Evolutionary conservation across 2,797 vertebrate species (phyloP).

Genomic region (Bovichtus variegatus): DNA sequence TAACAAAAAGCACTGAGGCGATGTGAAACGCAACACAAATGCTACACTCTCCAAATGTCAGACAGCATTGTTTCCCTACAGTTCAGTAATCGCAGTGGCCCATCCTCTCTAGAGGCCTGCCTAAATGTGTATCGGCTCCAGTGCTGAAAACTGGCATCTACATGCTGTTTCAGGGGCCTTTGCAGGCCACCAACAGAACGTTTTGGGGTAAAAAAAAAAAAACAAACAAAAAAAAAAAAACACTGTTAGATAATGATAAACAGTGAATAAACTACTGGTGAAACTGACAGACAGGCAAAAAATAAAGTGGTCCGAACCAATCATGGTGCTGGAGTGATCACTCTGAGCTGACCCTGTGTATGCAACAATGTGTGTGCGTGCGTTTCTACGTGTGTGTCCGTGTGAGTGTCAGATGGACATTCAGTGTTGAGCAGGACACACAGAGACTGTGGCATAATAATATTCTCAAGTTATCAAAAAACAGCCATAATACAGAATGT

Average conservation of each 20-base stretch:
- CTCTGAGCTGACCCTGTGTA: constrained; percentile 70
- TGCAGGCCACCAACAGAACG: constrained; percentile 72
- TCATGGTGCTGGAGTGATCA: constrained; percentile 77
- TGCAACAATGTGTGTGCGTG: constrained; percentile 61
- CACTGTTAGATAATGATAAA: constrained; percentile 45
- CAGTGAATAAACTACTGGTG: constrained; percentile 37
- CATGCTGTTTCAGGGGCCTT: constrained; percentile 17
- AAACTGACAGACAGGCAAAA: constrained; percentile 34
- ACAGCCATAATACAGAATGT: constrained; percentile 86
- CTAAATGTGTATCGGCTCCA: constrained; percentile 11
- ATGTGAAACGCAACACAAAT: constrained; percentile 64
- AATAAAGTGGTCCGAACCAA: constrained; percentile 76
- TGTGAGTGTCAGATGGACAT: constrained; percentile 85
- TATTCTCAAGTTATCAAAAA: constrained; percentile 81
- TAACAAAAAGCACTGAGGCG: constrained; percentile 41
- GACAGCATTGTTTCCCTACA: constrained; percentile 48
- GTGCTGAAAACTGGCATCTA: constrained; percentile 33
- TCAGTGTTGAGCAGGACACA: constrained; percentile 88
- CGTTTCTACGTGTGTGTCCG: constrained; percentile 56
- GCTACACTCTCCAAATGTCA: constrained; percentile 61
- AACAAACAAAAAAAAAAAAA: too few relatives aligned
- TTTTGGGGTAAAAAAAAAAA: constrained; percentile 18
- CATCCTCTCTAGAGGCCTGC: constrained; percentile 27
- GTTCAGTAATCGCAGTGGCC: constrained; percentile 36
- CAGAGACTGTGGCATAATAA: constrained; percentile 85